Evolutionary conservation across 2,797 vertebrate species (phyloP).

Genomic region (Petrocephalus sullivani): DNA sequence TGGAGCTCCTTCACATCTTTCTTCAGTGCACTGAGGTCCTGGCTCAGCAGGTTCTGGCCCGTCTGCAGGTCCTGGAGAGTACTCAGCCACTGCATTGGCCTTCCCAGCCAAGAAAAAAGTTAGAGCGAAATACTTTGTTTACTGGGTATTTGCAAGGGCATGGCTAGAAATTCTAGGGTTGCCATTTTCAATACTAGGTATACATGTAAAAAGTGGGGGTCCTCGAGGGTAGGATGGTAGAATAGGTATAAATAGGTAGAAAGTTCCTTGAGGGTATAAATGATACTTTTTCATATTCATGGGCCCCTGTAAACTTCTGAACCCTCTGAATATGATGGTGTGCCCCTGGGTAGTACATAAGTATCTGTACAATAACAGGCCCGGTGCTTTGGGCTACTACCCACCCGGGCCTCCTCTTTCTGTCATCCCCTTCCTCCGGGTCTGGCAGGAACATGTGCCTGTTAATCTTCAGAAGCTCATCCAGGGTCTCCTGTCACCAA

Average conservation of each 20-base stretch:
- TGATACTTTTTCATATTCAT: not conserved
- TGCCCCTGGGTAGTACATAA: not conserved
- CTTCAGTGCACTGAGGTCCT: conserved; percentile 35
- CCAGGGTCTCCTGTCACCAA: conserved; percentile 48
- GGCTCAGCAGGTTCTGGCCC: conserved; percentile 38
- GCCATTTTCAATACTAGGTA: not conserved
- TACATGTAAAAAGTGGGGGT: not conserved
- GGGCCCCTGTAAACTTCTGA: not conserved
- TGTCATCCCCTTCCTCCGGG: not conserved
- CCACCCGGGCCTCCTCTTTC: conserved; percentile 25
- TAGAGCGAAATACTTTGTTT: not conserved
- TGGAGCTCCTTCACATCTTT: conserved; percentile 41
- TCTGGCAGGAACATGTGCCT: conserved; percentile 29
- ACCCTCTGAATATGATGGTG: not conserved
- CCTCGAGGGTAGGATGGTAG: not conserved
- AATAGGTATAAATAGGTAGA: not conserved
- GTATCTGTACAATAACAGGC: not conserved
- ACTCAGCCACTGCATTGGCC: not conserved
- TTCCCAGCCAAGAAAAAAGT: conserved; percentile 24
- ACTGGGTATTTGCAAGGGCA: not conserved
- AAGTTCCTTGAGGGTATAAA: not conserved
- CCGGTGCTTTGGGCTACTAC: not conserved
- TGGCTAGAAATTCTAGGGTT: not conserved
- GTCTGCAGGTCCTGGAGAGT: conserved; percentile 27
- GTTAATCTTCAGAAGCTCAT: conserved; percentile 50